phyloP scores from a whole-genome alignment of 2,113 vertebrate species.

The Semicossyphus pulcher region DNA sequence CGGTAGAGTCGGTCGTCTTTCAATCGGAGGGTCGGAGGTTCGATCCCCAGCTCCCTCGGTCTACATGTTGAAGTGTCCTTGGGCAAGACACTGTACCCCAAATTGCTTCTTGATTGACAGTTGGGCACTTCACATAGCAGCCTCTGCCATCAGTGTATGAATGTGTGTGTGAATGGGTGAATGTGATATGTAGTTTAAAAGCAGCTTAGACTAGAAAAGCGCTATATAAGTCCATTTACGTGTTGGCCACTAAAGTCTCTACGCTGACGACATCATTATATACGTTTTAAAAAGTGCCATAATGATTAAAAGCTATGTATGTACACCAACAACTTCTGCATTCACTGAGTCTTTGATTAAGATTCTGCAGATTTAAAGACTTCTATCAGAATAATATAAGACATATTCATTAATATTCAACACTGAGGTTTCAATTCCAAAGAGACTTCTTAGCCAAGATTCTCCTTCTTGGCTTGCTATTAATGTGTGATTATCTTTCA shows the following conservation, averaged over 20 bases:
- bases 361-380: neutral
- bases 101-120: no score
- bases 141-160: no score
- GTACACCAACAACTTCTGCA: neutral
- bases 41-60: no score
- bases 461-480: slow-evolving; percentile 31
- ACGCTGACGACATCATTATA: neutral
- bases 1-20: no score
- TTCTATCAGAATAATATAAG: slow-evolving; percentile 31
- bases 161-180: no score
- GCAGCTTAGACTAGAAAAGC: no score
- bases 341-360: neutral
- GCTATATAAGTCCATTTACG: no score
- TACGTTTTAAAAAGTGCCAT: neutral
- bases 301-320: neutral
- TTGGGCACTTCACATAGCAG: no score
- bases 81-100: no score
- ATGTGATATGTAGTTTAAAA: no score
- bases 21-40: no score
- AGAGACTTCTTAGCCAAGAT: slow-evolving; percentile 24
- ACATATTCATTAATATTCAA: slow-evolving; percentile 42
- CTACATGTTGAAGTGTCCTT: no score
- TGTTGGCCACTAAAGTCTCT: neutral
- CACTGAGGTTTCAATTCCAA: slow-evolving; percentile 29
- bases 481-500: slow-evolving; percentile 47